A percentile compares a stretch with the other conserved stretches of the same genome.
These are phyloP conservation scores for Penaeus japonicus DNA, from an alignment of 1,140 invertebrate genomes.

Conservation along the genomic window DNA sequence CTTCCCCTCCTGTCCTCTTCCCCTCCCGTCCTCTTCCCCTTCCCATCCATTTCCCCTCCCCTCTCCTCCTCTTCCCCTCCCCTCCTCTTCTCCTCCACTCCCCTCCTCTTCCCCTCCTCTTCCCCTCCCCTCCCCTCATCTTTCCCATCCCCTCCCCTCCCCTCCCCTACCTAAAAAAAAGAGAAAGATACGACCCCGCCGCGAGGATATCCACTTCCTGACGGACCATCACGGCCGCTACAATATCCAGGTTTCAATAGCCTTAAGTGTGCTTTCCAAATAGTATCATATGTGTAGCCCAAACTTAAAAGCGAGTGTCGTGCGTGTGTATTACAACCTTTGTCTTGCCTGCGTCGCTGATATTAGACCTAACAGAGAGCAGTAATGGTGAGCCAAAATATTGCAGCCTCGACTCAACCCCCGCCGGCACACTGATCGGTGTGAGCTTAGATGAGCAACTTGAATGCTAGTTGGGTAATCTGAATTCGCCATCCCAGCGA, in stretches of 20 bases:
- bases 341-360: slow-evolving; percentile 33
- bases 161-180: no score
- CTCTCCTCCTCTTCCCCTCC: neutral
- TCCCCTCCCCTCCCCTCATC: no score
- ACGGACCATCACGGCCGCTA: neutral
- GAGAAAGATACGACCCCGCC: no score
- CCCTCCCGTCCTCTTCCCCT: no score
- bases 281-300: slow-evolving; percentile 28
- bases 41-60: neutral
- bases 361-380: slow-evolving; percentile 42
- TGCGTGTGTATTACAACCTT: slow-evolving; percentile 21
- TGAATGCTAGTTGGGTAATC: slow-evolving; percentile 51
- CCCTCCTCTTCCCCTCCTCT: neutral
- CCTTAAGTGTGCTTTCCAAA: slow-evolving; percentile 27
- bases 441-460: slow-evolving; percentile 48
- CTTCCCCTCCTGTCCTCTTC: no score
- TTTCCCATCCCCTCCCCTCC: neutral
- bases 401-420: neutral
- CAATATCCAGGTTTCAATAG: slow-evolving; percentile 10
- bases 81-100: neutral
- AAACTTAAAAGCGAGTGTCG: slow-evolving; percentile 20
- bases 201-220: neutral
- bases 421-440: slow-evolving; percentile 30
- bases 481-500: slow-evolving; percentile 49
- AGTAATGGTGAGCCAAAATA: slow-evolving; percentile 36